Evolutionary conservation across 1,140 invertebrate genomes (phyloP).

Genomic region (Adelges cooleyi): DNA sequence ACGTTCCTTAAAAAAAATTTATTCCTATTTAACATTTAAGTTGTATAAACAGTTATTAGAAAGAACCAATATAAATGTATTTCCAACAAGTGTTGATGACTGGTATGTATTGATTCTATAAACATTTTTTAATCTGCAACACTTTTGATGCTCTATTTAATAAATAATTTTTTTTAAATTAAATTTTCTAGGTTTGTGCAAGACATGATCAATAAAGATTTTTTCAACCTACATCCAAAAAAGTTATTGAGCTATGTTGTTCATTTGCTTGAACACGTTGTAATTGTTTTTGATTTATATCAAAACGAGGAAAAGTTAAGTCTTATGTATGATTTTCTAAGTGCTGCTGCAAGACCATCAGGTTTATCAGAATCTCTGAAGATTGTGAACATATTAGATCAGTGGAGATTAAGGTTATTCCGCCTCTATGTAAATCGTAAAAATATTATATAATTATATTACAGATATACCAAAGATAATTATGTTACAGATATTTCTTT

Average conservation of each 20-base stretch:
- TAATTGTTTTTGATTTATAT: not conserved
- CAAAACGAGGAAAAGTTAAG: not conserved
- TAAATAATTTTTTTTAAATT: too few relatives aligned
- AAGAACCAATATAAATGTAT: not conserved
- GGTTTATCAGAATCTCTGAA: not conserved
- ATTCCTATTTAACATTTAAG: not conserved
- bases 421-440: not conserved
- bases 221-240: not conserved
- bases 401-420: not conserved
- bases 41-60: not conserved
- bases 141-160: too few relatives aligned
- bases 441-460: not conserved
- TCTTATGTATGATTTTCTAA: not conserved
- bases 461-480: too few relatives aligned
- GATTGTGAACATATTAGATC: not conserved
- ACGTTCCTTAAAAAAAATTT: not conserved
- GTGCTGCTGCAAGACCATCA: not conserved
- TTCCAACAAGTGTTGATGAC: not conserved
- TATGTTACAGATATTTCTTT: too few relatives aligned
- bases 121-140: too few relatives aligned
- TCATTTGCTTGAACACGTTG: not conserved
- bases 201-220: not conserved
- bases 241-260: not conserved
- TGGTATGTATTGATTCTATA: conserved; percentile 8
- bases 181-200: conserved; percentile 6